Percentiles rank a stretch among this genome's conserved stretches.
Conservation (phyloP, 2,113 vertebrate species). For the Tupaia chinensis region DNA sequence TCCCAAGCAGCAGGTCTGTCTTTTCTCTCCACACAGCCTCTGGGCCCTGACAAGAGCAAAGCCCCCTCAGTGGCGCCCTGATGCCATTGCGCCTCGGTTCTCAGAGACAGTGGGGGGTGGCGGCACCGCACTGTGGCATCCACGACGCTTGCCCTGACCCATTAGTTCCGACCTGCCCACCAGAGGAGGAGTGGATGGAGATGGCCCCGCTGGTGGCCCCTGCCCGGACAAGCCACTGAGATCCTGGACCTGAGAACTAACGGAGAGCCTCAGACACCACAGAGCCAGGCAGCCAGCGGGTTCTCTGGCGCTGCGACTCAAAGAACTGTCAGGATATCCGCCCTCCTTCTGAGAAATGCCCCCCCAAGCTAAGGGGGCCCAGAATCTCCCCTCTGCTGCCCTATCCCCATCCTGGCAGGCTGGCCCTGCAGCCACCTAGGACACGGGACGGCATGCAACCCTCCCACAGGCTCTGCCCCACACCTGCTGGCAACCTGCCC, state of each 20-base stretch:
- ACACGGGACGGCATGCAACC: background rate
- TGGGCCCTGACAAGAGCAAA: constrained; percentile 59
- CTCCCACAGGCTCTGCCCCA: background rate
- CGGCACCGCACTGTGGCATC: background rate
- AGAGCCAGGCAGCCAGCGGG: background rate
- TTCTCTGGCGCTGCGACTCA: background rate
- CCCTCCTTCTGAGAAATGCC: background rate
- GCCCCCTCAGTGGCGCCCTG: background rate
- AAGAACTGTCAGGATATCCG: background rate
- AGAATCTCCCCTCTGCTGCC: background rate
- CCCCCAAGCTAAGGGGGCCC: background rate
- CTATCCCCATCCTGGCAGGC: background rate
- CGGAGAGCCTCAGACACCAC: background rate
- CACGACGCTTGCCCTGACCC: background rate
- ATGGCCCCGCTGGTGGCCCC: background rate
- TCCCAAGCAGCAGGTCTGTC: constrained; percentile 64
- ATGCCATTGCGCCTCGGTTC: background rate
- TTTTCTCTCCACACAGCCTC: constrained; percentile 76
- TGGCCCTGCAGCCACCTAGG: background rate
- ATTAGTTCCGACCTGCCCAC: rapidly evolving
- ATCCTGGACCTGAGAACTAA: background rate
- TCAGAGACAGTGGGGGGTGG: background rate
- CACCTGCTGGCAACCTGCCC: background rate
- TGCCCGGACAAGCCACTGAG: background rate
- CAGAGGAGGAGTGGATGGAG: background rate